Percentiles rank a stretch among this genome's conserved stretches.
phyloP scores from a whole-genome alignment of 2,888 invertebrate genomes.

The Melanostoma scalare region DNA sequence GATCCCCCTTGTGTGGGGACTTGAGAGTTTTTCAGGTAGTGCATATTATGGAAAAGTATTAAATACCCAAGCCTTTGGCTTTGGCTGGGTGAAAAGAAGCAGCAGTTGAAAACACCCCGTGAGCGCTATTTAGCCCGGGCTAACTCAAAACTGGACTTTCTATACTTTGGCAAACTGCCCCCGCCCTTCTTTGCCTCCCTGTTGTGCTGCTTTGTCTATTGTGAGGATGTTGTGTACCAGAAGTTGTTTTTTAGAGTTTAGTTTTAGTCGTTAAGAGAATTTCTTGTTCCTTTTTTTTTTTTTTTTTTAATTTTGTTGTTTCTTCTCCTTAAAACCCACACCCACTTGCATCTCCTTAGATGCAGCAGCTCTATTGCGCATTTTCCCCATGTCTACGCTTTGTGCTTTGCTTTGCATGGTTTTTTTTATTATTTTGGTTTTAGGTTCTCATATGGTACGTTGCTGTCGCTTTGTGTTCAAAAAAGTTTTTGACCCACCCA shows the following conservation, averaged over 20 bases:
- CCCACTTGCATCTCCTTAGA: conserved; percentile 25
- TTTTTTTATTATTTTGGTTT: conserved; percentile 7
- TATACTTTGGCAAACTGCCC: conserved; percentile 30
- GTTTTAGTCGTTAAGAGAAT: conserved; percentile 64
- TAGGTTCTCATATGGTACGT: conserved; percentile 9
- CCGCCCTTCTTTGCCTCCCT: conserved; percentile 16
- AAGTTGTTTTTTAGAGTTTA: conserved; percentile 48
- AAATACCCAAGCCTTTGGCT: conserved; percentile 62
- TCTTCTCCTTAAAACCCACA: conserved; percentile 16
- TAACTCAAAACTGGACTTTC: conserved; percentile 61
- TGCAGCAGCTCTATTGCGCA: conserved; percentile 53
- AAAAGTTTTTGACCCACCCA: conserved; percentile 15
- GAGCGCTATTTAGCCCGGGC: conserved; percentile 66
- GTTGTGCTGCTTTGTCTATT: conserved; percentile 40
- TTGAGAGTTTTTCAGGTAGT: conserved; percentile 71
- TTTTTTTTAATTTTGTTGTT: conserved; percentile 33
- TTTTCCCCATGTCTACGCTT: conserved; percentile 28
- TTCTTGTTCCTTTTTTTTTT: conserved; percentile 52
- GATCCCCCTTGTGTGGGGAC: conserved; percentile 59
- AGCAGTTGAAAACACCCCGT: conserved; percentile 48
- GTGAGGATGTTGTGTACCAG: conserved; percentile 46
- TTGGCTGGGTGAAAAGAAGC: conserved; percentile 2
- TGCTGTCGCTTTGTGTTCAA: conserved; percentile 3
- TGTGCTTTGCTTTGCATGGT: conserved; percentile 62
- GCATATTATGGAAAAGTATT: conserved; percentile 67